Conservation (phyloP, 2,113 vertebrate genomes). For the Eurypyga helias region DNA sequence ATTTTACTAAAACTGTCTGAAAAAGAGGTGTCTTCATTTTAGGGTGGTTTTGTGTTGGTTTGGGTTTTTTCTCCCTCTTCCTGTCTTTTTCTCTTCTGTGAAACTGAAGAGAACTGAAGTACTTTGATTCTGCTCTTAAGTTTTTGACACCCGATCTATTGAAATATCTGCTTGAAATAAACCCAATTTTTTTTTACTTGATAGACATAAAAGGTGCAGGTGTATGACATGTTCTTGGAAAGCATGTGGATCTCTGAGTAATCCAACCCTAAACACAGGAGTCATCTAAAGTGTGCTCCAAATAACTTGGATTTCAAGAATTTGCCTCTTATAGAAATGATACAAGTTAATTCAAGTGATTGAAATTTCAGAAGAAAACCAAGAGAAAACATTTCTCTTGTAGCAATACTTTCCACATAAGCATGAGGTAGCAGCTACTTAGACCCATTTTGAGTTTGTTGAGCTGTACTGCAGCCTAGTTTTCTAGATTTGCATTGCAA, state of each 20-base stretch:
- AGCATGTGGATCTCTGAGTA: neutral
- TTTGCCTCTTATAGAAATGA: neutral
- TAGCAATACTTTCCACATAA: neutral
- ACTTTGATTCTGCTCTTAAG: neutral
- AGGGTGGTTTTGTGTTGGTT: neutral
- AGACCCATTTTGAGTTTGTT: neutral
- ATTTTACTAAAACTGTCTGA: neutral
- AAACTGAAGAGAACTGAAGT: neutral
- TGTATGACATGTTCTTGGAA: neutral
- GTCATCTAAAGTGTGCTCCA: neutral
- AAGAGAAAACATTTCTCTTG: neutral
- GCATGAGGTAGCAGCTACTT: neutral
- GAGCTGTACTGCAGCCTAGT: neutral
- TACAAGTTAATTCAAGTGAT: neutral
- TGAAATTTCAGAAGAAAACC: neutral
- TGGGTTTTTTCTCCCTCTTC: fast-evolving
- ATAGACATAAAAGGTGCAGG: neutral
- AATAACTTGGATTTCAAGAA: neutral
- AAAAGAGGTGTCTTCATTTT: neutral
- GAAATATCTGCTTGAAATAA: neutral
- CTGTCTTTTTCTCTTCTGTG: neutral
- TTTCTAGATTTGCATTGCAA: neutral
- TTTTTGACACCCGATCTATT: neutral
- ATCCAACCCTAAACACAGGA: neutral
- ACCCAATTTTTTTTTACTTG: neutral